These are phyloP conservation scores for Heliconius hermathena DNA, from an alignment of 1,140 invertebrate species.

Conservation along the genomic window DNA sequence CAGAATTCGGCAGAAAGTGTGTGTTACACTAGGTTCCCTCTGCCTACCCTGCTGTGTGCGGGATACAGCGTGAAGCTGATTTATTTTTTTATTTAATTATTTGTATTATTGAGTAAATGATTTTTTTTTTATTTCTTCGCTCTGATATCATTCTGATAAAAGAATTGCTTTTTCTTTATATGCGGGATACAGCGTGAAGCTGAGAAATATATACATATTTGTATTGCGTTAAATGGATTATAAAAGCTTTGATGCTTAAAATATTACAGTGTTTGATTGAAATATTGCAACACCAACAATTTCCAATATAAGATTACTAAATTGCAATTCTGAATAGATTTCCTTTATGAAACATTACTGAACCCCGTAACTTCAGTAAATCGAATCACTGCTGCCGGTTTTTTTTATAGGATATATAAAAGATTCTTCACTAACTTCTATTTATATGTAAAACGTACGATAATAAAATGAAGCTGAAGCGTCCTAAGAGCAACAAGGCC, in stretches of 20 bases:
- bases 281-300: background rate
- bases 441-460: slow-evolving; percentile 67
- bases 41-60: too few species aligned
- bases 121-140: too few species aligned
- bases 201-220: too few species aligned
- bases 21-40: too few species aligned
- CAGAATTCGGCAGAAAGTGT: too few species aligned
- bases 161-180: too few species aligned
- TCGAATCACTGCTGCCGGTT: slow-evolving; percentile 13
- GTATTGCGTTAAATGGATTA: too few species aligned
- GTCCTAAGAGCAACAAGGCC: slow-evolving; percentile 48
- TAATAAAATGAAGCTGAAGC: slow-evolving; percentile 62
- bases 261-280: too few species aligned
- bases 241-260: too few species aligned
- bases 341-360: background rate
- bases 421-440: slow-evolving; percentile 47
- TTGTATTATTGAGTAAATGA: background rate
- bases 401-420: slow-evolving; percentile 61
- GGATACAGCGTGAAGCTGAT: too few species aligned
- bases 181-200: too few species aligned
- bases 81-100: background rate
- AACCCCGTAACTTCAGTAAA: background rate
- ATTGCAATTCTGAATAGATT: background rate
- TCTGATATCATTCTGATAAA: too few species aligned
- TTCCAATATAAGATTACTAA: background rate